phyloP scores from a whole-genome alignment of 2,888 invertebrate species.

The Taenaris catops region DNA sequence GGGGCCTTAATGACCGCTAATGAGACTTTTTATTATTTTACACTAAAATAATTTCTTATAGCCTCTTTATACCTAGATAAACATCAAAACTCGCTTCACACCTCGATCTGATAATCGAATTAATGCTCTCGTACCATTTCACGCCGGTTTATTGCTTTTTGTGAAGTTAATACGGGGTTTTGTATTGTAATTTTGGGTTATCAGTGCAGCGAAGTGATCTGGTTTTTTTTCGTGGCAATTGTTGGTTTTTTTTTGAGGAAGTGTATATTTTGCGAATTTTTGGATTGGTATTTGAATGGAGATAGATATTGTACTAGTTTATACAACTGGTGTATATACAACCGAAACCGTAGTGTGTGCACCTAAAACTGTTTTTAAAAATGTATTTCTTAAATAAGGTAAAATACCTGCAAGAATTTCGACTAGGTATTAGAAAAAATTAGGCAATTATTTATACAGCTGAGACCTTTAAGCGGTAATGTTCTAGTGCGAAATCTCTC shows the following conservation, averaged over 20 bases:
- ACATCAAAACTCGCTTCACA: constrained; percentile 78
- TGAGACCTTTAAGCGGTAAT: no score
- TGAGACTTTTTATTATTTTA: constrained; percentile 78
- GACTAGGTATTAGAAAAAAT: no score
- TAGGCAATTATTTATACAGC: no score
- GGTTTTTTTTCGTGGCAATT: constrained; percentile 44
- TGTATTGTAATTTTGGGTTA: constrained; percentile 70
- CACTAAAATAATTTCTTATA: constrained; percentile 77
- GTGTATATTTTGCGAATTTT: constrained; percentile 10
- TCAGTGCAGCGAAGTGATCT: constrained; percentile 66
- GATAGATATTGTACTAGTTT: no score
- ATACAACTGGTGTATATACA: no score
- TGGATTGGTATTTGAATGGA: no score
- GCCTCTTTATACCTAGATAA: constrained; percentile 78
- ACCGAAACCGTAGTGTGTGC: no score
- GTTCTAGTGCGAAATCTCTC: no score
- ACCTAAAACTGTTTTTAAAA: no score
- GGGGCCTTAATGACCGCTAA: constrained; percentile 74
- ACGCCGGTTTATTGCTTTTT: constrained; percentile 75
- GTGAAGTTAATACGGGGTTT: constrained; percentile 65
- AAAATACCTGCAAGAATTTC: no score
- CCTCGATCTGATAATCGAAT: constrained; percentile 79
- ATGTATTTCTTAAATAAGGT: no score
- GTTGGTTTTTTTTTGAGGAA: constrained; percentile 28
- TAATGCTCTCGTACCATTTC: constrained; percentile 75